Evolutionary conservation across 2,113 vertebrate genomes (phyloP), one percentile per base, ranked within the genome.

Genomic region (Sturnira hondurensis): DNA sequence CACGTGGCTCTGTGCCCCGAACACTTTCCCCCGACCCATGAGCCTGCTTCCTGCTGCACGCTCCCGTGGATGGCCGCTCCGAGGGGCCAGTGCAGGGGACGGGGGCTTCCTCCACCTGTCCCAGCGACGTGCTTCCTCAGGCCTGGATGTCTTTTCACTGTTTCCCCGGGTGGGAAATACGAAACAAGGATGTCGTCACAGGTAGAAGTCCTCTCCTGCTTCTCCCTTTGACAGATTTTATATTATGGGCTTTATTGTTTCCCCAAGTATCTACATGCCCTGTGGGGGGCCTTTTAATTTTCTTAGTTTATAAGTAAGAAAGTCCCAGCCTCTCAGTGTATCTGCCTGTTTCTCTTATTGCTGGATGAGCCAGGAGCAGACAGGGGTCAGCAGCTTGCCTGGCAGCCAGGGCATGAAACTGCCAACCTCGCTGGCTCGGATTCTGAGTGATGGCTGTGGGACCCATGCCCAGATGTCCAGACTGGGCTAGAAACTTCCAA

Each of bases 81-180:
- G 31, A 6, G 1, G 26, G 33, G 26, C 78, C 24, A 5, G 11
- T 20, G n/a, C 3, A 1, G 7, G 17, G 3, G 26, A 36, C 0
- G 16, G 19, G 1, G 38, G 45, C 28, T 71, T 26, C 56, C 54
- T 16, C 45, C 6, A 16, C 63, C n/a, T 41, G 17, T 16, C 83
- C 14, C 11, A 2, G 15, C 11, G 54, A 26, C 10, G 26, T 24
- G 52, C 31, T 93, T 74, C 45, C 74, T 45, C 14, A 56, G 47
- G 54, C 80, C 31, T 56, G 28, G 3, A 67, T 56, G 19, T 26
- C 20, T 68, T 43, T 77, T 31, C 54, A 26, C n/a, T 13, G 36
- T 74, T 83, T 45, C 54, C 52, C 50, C 58, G 24, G 65, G 22
- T 45, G n/a, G 56, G 76, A 80, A 74, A 77, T 26, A 17, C 16